Base-by-base conservation (phyloP, 92 coral and sea anemone species). In the Epizoanthus rinbou region DNA sequence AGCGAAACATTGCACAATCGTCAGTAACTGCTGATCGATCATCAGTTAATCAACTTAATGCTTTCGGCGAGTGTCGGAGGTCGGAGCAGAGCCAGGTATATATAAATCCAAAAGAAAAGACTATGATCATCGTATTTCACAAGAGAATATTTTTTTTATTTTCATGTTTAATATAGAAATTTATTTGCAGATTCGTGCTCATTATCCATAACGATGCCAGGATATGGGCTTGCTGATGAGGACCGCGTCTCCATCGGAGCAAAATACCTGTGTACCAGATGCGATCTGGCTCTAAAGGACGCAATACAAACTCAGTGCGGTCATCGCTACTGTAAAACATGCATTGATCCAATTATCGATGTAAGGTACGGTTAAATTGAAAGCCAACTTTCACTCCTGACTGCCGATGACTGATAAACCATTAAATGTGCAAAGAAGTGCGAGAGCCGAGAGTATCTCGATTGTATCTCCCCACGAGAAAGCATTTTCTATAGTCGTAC, bases 251-350 rank as follows among this genome's bases (percentile, higher is more conserved):
- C 50, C 2, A 31, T 85, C 10, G 60, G 50, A 28, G 50, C 84
- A 8, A 76, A 85, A 41, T 63, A 74, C 39, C 68, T 85, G 37
- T 85, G 88, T 45, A 67, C 85, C 31, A 50, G 56, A 22, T 85
- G 88, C 58, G 56, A 68, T 3, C 68, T 76, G 53, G 41, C 79
- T 9, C 76, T 68, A 16, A 76, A 52, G 19, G 33, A n/a, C 17
- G 85, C 88, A 1, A 3, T 69, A 11, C 88, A 85, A 65, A 66
- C 88, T 3, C 15, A 66, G 25, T 78, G 85, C 58, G 85, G 88
- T 1, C 85, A 85, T 63, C 76, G 88, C 0, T 85, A 75, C 31
- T 85, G 88, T 31, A 25, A 53, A 4, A 45, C 54, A 3, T 85
- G 88, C 68, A 4, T 84, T 11, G 79, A 57, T 16, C 63, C 21